phyloP scores from a whole-genome alignment of 1,140 invertebrate species.

The Agrilus planipennis region DNA sequence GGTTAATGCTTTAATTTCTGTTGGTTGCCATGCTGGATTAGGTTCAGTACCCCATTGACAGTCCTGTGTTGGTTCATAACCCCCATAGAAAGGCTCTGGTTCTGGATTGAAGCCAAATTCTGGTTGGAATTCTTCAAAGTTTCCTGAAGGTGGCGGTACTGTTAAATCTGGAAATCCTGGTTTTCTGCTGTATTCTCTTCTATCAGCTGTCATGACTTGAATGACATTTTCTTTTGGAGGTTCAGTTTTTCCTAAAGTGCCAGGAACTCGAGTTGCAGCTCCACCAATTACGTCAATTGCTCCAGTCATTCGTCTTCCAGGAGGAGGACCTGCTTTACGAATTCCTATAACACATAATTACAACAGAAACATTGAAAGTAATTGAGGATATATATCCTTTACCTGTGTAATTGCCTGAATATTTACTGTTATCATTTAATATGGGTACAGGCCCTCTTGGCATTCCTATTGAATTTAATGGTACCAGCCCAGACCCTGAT shows the following conservation, averaged over 20 bases:
- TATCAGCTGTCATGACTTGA: slow-evolving; percentile 78
- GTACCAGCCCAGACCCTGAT: slow-evolving; percentile 58
- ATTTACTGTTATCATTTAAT: slow-evolving; percentile 57
- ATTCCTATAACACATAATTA: too few relatives aligned
- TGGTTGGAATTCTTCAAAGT: slow-evolving; percentile 42
- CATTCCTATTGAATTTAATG: slow-evolving; percentile 33
- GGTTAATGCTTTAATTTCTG: slow-evolving; percentile 50
- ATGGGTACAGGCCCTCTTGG: slow-evolving; percentile 44
- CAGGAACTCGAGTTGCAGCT: slow-evolving; percentile 24
- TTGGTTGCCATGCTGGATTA: slow-evolving; percentile 43
- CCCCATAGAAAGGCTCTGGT: slow-evolving; percentile 55
- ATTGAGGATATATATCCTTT: too few relatives aligned
- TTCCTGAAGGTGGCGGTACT: slow-evolving; percentile 49
- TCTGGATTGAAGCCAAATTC: slow-evolving; percentile 42
- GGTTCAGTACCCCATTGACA: slow-evolving; percentile 46
- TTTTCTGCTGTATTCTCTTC: slow-evolving; percentile 67
- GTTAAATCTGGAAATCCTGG: slow-evolving; percentile 50
- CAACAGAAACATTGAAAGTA: too few relatives aligned
- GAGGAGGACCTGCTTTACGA: slow-evolving; percentile 46
- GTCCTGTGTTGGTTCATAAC: slow-evolving; percentile 61
- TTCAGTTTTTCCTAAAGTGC: slow-evolving; percentile 35
- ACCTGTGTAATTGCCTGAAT: slow-evolving; percentile 39
- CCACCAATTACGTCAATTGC: slow-evolving; percentile 60
- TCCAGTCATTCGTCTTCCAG: slow-evolving; percentile 49
- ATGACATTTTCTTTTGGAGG: slow-evolving; percentile 69